Evolutionary conservation across 2,797 vertebrate species (phyloP), one percentile per base, ranked within the genome.

Genomic region (Pangasius larnaudii): DNA sequence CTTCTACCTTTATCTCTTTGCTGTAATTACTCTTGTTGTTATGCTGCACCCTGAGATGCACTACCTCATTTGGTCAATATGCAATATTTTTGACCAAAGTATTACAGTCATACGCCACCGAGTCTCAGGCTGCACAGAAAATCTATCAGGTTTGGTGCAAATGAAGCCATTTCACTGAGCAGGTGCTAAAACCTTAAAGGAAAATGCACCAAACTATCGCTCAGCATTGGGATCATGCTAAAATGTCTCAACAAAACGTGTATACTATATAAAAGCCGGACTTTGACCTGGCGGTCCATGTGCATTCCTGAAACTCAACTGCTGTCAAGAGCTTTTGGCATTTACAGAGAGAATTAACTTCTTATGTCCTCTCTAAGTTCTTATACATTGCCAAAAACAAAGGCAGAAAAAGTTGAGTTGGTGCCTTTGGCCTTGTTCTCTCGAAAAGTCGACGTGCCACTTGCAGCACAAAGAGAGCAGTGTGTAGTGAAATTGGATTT

Each of bases 11-110:
- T 63, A 27, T 84, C 19, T 86, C 69, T n/a, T 36, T 84, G 46
- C 82, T 53, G 46, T 69, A 69, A n/a, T 82, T 13, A 22, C 10
- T 82, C 69, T 67, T 39, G 49, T 61, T 71, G 63, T 84, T 85
- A 85, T 90, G 79, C 74, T 89, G 67, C 88, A 71, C 80, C 67
- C 56, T 85, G 84, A 87, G 74, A 87, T 89, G 74, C 71, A 85
- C 91, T 92, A 92, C 91, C 91, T 91, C 90, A 86, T 71, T 63
- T 42, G 80, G 86, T 86, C 63, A 84, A 56, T 79, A 85, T 87
- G 88, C 85, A 86, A 56, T 42, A 61, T 67, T 39, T 39, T n/a
- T 56, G 11, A 86, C 49, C 56, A 24, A 58, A 18, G 67, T 74
- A n/a, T 80, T 74, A 33, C 36, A 81, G 56, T 67, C 59, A 6